Base-by-base conservation (phyloP, 2,797 vertebrate species). In the Anolis apletophallus region DNA sequence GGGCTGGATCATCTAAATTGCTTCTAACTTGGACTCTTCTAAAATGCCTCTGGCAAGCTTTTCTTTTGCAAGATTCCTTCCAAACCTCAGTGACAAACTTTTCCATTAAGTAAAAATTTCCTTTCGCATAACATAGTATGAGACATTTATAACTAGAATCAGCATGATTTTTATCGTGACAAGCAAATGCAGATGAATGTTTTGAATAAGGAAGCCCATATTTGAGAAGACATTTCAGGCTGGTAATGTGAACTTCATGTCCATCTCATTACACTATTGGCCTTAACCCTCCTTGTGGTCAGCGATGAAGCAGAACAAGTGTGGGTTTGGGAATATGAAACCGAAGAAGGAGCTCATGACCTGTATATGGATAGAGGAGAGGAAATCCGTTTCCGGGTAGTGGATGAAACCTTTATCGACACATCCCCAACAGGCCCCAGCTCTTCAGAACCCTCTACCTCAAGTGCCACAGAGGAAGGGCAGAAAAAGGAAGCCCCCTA, bases 301-400 rank as follows among this genome's bases (percentile, higher is more conserved):
- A 99, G 99, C 0, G 99, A 99, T 1, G 99, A 99, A 88, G 96
- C 98, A 0, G 99, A 99, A 95, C 99, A 99, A 90, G 98, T 99
- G 69, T 99, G 99, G 99, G 97, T 99, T 16, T 99, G 99, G 99
- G 99, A 99, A 89, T 99, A 99, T 0, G 99, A 99, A 96, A 99
- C 99, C 0, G 99, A 99, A 19, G 99, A 99, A 91, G 99, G 99
- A 0, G 98, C 98, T 2, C 99, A 99, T 0, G 99, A 99, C 95
- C 97, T 99, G 89, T 99, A 99, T 96, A 99, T 99, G 99, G 99
- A 99, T 95, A 97, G 97, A 0, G 98, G 99, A 0, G 99, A 99
- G 94, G 98, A 99, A 92, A 97, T 99, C 91, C 97, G 99, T 59
- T 99, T 99, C 91, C 96, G 98, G 73, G 97, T 99, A 0, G 97